These are phyloP conservation scores for Laticauda laticaudata DNA, from an alignment of 2,113 vertebrate species.

Conservation along the genomic window DNA sequence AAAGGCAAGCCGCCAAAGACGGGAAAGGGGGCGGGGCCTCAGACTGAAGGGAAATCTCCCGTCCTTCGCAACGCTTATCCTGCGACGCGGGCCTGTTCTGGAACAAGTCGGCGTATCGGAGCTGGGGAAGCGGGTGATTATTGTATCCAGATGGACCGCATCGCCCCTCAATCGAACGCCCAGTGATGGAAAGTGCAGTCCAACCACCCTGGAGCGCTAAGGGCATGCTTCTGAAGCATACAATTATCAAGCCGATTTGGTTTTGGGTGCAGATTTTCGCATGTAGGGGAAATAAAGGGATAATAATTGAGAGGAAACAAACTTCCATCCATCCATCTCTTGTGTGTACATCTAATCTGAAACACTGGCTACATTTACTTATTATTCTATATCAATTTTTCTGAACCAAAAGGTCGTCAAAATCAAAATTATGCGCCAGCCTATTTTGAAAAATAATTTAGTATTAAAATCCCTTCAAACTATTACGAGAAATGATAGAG, in stretches of 20 bases:
- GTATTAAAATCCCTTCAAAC: background rate
- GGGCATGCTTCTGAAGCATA: background rate
- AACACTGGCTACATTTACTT: background rate
- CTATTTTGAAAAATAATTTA: background rate
- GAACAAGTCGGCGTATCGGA: background rate
- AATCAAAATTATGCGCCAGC: background rate
- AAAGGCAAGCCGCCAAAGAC: background rate
- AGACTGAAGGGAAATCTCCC: rapidly evolving
- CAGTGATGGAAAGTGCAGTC: background rate
- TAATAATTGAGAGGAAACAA: background rate
- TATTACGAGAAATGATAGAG: background rate
- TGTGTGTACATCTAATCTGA: background rate
- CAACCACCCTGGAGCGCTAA: background rate
- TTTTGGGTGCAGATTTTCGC: background rate
- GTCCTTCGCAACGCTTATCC: rapidly evolving
- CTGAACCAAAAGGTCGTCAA: background rate
- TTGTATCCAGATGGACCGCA: background rate
- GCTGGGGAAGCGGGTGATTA: background rate
- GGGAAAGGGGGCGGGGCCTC: background rate
- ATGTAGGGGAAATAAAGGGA: background rate
- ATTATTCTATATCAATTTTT: background rate
- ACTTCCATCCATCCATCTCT: background rate
- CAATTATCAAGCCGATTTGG: background rate
- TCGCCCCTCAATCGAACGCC: background rate
- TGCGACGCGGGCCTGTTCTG: rapidly evolving